Percentiles rank a stretch among this genome's conserved stretches.
These are phyloP conservation scores for Pecten maximus DNA, from an alignment of 2,888 invertebrate genomes.

Conservation along the genomic window DNA sequence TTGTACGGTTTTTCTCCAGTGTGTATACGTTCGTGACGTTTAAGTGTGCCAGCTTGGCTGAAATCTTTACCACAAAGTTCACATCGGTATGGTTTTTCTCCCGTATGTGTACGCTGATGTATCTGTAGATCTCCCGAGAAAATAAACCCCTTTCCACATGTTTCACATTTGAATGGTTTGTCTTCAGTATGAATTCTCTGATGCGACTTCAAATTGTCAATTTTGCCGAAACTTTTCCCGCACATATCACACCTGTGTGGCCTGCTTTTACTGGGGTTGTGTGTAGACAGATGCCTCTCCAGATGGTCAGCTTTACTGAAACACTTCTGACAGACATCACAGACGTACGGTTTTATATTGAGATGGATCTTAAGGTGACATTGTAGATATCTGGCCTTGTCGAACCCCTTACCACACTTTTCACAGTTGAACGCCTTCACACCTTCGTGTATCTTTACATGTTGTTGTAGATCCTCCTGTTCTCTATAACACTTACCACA, in stretches of 20 bases:
- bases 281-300: not conserved
- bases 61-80: not conserved
- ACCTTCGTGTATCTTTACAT: not conserved
- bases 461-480: not conserved
- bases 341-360: not conserved
- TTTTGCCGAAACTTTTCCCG: not conserved
- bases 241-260: not conserved
- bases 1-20: not conserved
- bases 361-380: not conserved
- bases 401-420: not conserved
- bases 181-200: not conserved
- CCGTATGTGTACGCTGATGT: not conserved
- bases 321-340: not conserved
- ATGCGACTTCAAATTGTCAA: not conserved
- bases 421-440: not conserved
- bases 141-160: not conserved
- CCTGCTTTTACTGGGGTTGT: not conserved
- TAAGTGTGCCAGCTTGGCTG: not conserved
- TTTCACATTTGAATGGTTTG: not conserved
- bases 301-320: not conserved
- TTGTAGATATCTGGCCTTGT: not conserved
- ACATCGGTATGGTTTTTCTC: not conserved
- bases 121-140: not conserved
- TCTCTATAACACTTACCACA: not conserved
- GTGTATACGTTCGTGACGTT: not conserved